A percentile compares a stretch with the other conserved stretches of the same genome.
Conservation (phyloP, 2,888 invertebrate species). For the Thyatira batis region DNA sequence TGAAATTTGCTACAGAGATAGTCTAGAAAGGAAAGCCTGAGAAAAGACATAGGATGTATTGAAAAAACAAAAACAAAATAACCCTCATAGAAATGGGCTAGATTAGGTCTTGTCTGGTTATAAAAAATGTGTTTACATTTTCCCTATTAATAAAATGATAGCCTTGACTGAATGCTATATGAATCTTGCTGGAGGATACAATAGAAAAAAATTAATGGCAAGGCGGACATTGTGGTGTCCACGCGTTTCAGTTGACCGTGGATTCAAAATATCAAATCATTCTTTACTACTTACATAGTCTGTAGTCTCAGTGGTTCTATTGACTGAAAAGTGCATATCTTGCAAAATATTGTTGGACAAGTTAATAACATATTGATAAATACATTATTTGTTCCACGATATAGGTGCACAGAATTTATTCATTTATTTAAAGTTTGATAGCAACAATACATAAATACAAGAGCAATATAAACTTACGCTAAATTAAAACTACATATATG, state of each 20-base stretch:
- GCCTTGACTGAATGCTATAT: constrained; percentile 29
- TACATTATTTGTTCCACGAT: too few species aligned
- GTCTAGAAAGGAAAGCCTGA: too few species aligned
- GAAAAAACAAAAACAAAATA: neutral
- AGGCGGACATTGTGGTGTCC: constrained; percentile 27
- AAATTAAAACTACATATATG: too few species aligned
- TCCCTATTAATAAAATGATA: constrained; percentile 12
- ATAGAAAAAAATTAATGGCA: constrained; percentile 25
- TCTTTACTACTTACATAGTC: too few species aligned
- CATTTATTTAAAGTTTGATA: too few species aligned
- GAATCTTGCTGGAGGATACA: constrained; percentile 29
- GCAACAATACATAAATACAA: too few species aligned
- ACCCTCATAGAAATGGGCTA: neutral
- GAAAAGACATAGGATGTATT: too few species aligned
- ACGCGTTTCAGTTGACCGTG: constrained; percentile 8
- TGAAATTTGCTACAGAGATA: too few species aligned
- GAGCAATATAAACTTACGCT: too few species aligned
- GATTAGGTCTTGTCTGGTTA: neutral
- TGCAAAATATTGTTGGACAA: neutral
- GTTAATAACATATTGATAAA: neutral
- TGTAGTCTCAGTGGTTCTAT: too few species aligned
- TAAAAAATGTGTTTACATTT: constrained; percentile 7
- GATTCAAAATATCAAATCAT: neutral
- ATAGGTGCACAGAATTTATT: too few species aligned
- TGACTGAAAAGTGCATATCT: too few species aligned